Evolutionary conservation across 2,888 invertebrate species (phyloP), one percentile per base, ranked within the genome.

Genomic region (Pyrgus malvae): DNA sequence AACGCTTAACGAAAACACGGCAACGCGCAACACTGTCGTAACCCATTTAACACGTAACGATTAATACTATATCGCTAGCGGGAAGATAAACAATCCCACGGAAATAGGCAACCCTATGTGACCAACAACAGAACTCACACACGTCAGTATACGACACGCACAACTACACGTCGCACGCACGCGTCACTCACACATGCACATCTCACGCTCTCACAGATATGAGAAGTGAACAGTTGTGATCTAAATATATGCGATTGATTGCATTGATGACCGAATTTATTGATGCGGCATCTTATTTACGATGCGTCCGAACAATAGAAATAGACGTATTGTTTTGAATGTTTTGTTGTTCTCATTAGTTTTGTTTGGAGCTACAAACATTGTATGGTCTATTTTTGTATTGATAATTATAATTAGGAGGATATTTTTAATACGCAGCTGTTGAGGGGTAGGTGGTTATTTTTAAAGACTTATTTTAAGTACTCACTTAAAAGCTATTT

Each of bases 61-160:
- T 54, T 54, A 54, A 46, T 33, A 38, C 25, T 48, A 46, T 41
- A 60, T 56, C 45, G 57, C 75, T 78, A 78, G 72, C 69, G 73
- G 81, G 78, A 83, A 84, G 75, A 75, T 77, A 76, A 79, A 78
- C 77, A 55, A 58, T 40, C 41, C 61, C 62, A 66, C 76, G 63
- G 60, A 70, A 75, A 74, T 78, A 80, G 72, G 55, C 79, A 80
- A 71, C 82, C 82, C 83, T 82, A 73, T 63, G 65, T 63, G 70
- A 63, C 64, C 55, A 51, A 50, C 44, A 41, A 50, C 29, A 31
- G 35, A 25, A 45, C 45, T 14, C 53, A 45, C 21, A 38, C 35
- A 14, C 14, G n/a, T 33, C 16, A 17, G n/a, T 8, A 25, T 17
- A 23, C 19, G 2, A 1, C 9, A 19, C 41, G 19, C 25, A 19